These are phyloP conservation scores for Drosophila nebulosa DNA, from an alignment of 1,140 invertebrate genomes.

Conservation along the genomic window DNA sequence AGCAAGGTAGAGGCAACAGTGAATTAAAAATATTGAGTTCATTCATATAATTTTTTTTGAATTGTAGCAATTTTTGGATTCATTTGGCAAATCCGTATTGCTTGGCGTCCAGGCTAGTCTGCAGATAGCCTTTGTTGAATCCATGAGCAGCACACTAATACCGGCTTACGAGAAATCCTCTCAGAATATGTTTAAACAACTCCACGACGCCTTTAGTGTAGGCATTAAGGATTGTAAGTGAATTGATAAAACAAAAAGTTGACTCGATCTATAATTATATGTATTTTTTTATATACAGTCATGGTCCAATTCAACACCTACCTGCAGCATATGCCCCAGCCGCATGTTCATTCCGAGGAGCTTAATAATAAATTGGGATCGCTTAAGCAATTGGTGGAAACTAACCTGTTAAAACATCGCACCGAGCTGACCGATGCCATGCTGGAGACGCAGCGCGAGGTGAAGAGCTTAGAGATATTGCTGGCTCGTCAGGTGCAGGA, in stretches of 20 bases:
- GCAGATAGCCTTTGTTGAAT: conserved; percentile 84
- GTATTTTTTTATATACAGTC: conserved; percentile 66
- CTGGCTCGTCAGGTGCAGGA: conserved; percentile 71
- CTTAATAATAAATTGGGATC: conserved; percentile 56
- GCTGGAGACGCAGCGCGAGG: conserved; percentile 72
- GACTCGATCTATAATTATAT: background rate
- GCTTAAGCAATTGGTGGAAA: conserved; percentile 68
- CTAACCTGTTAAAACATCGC: conserved; percentile 62
- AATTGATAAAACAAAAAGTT: too few relatives aligned
- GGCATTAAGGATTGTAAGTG: conserved; percentile 94
- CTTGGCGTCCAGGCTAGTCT: conserved; percentile 82
- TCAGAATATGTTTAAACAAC: conserved; percentile 92
- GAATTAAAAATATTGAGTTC: background rate
- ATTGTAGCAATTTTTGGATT: conserved; percentile 87
- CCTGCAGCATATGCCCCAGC: conserved; percentile 71
- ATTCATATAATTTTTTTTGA: background rate
- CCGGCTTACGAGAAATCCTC: conserved; percentile 93
- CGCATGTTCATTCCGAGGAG: conserved; percentile 66
- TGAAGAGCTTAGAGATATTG: conserved; percentile 74
- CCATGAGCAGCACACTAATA: conserved; percentile 87
- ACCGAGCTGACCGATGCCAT: conserved; percentile 64
- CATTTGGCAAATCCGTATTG: conserved; percentile 85
- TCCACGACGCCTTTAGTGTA: conserved; percentile 91
- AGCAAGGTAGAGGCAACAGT: conserved; percentile 83
- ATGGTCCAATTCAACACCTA: conserved; percentile 82